Evolutionary conservation across 2,797 vertebrate species (phyloP).

Genomic region (Chiloscyllium punctatum): DNA sequence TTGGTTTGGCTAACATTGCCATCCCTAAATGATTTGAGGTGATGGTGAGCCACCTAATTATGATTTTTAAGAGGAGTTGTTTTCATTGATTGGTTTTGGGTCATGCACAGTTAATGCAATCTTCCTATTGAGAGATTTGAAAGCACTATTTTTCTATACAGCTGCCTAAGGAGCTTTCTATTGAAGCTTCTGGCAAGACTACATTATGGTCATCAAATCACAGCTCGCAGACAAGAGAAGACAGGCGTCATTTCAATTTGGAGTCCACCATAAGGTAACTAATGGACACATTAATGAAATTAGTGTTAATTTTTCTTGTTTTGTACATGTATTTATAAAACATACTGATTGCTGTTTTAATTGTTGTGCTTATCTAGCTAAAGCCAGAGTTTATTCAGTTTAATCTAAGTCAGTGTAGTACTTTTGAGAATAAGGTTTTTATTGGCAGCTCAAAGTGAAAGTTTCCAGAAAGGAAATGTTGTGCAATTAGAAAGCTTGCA

Average conservation of each 20-base stretch:
- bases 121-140: background rate
- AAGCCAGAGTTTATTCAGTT: background rate
- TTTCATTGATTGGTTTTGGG: too few species aligned
- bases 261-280: constrained; percentile 76
- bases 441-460: background rate
- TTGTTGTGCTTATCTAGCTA: background rate
- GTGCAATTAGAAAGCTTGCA: background rate
- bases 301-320: background rate
- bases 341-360: background rate
- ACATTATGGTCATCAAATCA: constrained; percentile 79
- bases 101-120: background rate
- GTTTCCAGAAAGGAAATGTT: background rate
- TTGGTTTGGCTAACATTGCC: background rate
- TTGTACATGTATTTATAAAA: background rate
- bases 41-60: background rate
- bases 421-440: background rate
- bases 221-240: constrained; percentile 69
- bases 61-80: background rate
- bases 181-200: constrained; percentile 80
- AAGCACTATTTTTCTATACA: constrained; percentile 44
- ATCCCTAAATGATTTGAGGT: background rate
- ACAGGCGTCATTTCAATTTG: constrained; percentile 64
- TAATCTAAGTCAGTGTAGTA: background rate
- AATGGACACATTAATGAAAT: background rate
- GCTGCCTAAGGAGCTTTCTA: constrained; percentile 85